A percentile compares a stretch with the other conserved stretches of the same genome.
Evolutionary conservation across 2,797 vertebrate genomes (phyloP).

Genomic region (Xiphorhynchus erythropygius): DNA sequence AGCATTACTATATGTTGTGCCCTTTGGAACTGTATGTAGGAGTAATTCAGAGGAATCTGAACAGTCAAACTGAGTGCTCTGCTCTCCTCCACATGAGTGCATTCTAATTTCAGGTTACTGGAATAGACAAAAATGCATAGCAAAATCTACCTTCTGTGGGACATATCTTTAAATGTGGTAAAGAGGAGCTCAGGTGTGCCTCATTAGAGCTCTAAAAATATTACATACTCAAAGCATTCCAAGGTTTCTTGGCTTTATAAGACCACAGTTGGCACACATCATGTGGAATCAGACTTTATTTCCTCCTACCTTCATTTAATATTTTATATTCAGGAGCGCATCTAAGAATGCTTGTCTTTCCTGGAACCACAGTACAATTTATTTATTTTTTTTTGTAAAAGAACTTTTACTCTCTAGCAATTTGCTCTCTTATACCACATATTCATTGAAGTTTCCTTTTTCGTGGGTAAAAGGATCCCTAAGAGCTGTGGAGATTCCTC

Average conservation of each 20-base stretch:
- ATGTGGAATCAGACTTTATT: not conserved
- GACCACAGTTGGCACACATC: conserved; percentile 13
- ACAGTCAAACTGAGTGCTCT: not conserved
- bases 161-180: conserved; percentile 42
- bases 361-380: not conserved
- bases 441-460: not conserved
- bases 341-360: not conserved
- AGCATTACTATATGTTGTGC: conserved; percentile 19
- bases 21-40: conserved; percentile 28
- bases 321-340: not conserved
- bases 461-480: not conserved
- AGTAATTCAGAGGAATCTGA: conserved; percentile 23
- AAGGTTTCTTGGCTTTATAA: conserved; percentile 34
- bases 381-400: not conserved
- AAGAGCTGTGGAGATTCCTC: not conserved
- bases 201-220: conserved; percentile 53
- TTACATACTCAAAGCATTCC: conserved; percentile 19
- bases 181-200: conserved; percentile 37
- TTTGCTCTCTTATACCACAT: not conserved
- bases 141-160: conserved; percentile 8
- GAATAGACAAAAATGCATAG: conserved; percentile 13
- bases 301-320: conserved; percentile 30
- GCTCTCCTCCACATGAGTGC: not conserved
- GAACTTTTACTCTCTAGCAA: not conserved
- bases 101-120: conserved; percentile 38